Percentiles rank a stretch among this genome's conserved stretches.
Conservation (phyloP, 2,888 invertebrate species). For the Drosophila monieri region DNA sequence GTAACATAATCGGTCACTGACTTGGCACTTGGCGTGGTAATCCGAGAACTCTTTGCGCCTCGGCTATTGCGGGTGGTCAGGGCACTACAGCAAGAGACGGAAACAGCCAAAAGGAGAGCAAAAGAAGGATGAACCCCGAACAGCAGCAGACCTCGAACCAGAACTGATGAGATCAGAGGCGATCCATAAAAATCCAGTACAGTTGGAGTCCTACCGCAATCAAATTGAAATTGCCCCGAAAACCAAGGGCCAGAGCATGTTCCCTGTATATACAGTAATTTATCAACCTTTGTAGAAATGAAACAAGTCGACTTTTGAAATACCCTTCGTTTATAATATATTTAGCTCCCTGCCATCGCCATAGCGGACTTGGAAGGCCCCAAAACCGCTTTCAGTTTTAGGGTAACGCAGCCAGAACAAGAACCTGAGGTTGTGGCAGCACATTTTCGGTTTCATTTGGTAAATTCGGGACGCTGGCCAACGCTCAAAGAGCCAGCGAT, state of each 20-base stretch:
- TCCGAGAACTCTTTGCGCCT: conserved; percentile 73
- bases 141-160: conserved; percentile 13
- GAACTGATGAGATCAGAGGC: conserved; percentile 28
- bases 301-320: background rate
- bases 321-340: conserved; percentile 9
- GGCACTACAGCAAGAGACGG: conserved; percentile 15
- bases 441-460: conserved; percentile 74
- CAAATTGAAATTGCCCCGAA: conserved; percentile 56
- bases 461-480: conserved; percentile 58
- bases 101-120: background rate
- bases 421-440: conserved; percentile 9
- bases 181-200: conserved; percentile 48
- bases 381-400: background rate
- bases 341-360: no score
- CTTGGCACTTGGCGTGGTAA: conserved; percentile 78
- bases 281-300: conserved; percentile 54
- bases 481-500: conserved; percentile 12
- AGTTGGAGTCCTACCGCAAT: conserved; percentile 69
- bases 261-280: conserved; percentile 55
- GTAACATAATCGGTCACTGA: conserved; percentile 80
- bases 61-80: conserved; percentile 76
- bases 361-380: background rate
- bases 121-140: background rate
- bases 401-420: conserved; percentile 25
- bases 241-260: conserved; percentile 46